Base-by-base conservation (phyloP, 2,888 invertebrate genomes). In the Drosophila cognata region DNA sequence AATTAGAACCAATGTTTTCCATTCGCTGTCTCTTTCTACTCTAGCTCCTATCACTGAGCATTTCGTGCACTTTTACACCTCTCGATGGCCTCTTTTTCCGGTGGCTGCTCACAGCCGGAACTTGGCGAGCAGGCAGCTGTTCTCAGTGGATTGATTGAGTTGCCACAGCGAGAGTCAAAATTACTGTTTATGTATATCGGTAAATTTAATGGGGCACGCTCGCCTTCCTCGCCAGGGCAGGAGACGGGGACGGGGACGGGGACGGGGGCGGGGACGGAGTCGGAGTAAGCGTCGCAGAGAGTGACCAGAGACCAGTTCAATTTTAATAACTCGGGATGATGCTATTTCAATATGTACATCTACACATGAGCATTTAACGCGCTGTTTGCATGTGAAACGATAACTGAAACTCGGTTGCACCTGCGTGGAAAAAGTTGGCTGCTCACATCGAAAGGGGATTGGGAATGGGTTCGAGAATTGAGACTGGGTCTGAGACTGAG, bases 351-450 rank as follows among this genome's bases (percentile, higher is more conserved):
- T 80, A 80, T 74, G 79, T 38, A 28, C 38, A 56, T 56, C 56
- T 56, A 56, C 56, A 67, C 63, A 62, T 81, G 75, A 76, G 67
- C 84, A 86, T 86, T 89, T 85, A 85, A 85, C 85, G 90, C 83
- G 85, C 71, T 74, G 81, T 78, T 85, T 74, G 85, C 85, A 89
- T 85, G 85, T 88, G 89, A 89, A 89, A 89, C 90, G 85, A 88
- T 87, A 79, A 71, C 73, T 68, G 63, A 69, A 71, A 63, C 76
- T 52, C 56, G 65, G 72, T 76, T 88, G 89, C 89, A 86, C 90
- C 89, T 88, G 89, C 87, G 83, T 77, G 67, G 63, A 71, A 50
- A 56, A 36, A 29, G 41, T 10, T 41, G 28, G 28, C 38, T 28
- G 53, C 57, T 67, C 50, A 69, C 56, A 28, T n/a, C 29, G 33